Conservation (phyloP, 1,140 invertebrate genomes). For the Trichogramma pretiosum region DNA sequence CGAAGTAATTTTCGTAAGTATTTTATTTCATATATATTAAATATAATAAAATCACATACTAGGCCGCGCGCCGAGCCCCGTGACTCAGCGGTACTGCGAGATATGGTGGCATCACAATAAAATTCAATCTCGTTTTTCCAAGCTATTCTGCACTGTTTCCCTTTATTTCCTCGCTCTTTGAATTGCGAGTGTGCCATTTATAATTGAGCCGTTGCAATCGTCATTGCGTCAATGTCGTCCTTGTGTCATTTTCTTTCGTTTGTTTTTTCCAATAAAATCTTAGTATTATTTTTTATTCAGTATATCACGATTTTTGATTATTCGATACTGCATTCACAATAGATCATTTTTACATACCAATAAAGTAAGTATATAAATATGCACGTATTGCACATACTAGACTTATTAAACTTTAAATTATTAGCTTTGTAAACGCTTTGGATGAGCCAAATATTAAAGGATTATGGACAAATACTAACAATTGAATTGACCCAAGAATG, state of each 20-base stretch:
- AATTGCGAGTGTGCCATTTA: not conserved
- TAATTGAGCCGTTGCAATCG: constrained; percentile 8
- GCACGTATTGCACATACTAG: constrained; percentile 4
- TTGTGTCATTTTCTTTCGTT: constrained; percentile 5
- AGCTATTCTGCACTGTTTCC: constrained; percentile 31
- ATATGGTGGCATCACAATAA: constrained; percentile 49
- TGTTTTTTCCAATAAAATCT: not conserved
- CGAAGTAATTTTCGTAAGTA: constrained; percentile 13
- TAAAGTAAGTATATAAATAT: constrained; percentile 4
- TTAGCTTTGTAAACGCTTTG: too few relatives aligned
- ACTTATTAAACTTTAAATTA: too few relatives aligned
- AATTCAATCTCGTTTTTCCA: constrained; percentile 42
- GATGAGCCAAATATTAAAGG: constrained; percentile 15
- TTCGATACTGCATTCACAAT: not conserved
- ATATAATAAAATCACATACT: constrained; percentile 48
- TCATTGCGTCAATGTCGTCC: constrained; percentile 11
- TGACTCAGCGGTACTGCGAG: constrained; percentile 45
- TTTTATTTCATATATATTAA: constrained; percentile 17
- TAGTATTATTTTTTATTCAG: constrained; percentile 7
- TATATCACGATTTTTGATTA: constrained; percentile 7
- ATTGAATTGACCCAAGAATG: constrained; percentile 25
- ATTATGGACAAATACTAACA: constrained; percentile 17
- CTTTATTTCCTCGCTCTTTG: not conserved
- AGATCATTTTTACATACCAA: constrained; percentile 1
- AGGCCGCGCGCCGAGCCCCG: constrained; percentile 42